Evolutionary conservation across 1,140 invertebrate genomes (phyloP).

Genomic region (Scaptomyza graminum): DNA sequence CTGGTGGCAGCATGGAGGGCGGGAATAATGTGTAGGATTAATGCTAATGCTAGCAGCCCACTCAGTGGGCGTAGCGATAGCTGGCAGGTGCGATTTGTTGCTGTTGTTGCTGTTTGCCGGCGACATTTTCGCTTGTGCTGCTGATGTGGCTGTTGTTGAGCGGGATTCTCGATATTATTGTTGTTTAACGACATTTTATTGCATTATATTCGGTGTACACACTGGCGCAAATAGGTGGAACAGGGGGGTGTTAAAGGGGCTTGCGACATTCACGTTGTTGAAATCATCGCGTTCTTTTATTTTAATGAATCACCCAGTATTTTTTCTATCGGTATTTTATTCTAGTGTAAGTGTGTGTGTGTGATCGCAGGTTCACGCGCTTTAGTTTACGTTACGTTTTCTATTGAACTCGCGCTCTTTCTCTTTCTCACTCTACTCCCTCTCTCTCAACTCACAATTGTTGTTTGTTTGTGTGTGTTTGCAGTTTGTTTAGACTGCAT

Average conservation of each 20-base stretch:
- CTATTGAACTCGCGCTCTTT: slow-evolving; percentile 11
- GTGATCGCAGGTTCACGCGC: slow-evolving; percentile 36
- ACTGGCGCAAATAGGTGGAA: slow-evolving; percentile 12
- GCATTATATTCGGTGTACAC: slow-evolving; percentile 50
- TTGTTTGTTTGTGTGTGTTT: slow-evolving; percentile 49
- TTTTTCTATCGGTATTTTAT: slow-evolving; percentile 36
- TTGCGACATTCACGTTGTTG: slow-evolving; percentile 34
- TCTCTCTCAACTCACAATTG: slow-evolving; percentile 16
- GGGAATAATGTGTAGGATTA: slow-evolving; percentile 28
- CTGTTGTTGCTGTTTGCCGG: slow-evolving; percentile 17
- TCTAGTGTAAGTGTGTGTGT: slow-evolving; percentile 13
- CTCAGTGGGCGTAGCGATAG: slow-evolving; percentile 29
- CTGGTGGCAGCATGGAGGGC: slow-evolving; percentile 30
- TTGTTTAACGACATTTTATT: slow-evolving; percentile 58
- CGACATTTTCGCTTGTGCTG: slow-evolving; percentile 77
- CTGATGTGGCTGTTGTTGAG: slow-evolving; percentile 71
- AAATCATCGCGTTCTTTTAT: slow-evolving; percentile 22
- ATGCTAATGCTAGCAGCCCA: slow-evolving; percentile 33
- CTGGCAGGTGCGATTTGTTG: slow-evolving; percentile 22
- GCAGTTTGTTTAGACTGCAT: slow-evolving; percentile 76
- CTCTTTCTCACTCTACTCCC: not conserved
- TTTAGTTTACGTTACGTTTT: slow-evolving; percentile 31
- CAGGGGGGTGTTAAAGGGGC: not conserved
- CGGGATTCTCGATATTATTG: slow-evolving; percentile 50
- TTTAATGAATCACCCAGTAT: slow-evolving; percentile 71